These are phyloP conservation scores for Parasteatoda tepidariorum DNA, from an alignment of 1,140 invertebrate genomes.

Conservation along the genomic window DNA sequence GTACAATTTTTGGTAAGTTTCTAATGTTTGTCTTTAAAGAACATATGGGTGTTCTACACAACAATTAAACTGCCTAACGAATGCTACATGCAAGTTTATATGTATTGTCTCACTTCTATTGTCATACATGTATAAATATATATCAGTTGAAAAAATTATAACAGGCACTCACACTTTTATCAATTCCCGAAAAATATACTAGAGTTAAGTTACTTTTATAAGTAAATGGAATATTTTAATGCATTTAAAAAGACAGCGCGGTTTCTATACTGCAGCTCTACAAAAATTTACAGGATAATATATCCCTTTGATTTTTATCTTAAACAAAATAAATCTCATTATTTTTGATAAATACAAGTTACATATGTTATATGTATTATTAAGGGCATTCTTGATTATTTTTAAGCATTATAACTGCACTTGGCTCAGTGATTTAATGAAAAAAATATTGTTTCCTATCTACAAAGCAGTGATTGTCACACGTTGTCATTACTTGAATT, in stretches of 20 bases:
- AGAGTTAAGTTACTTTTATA: neutral
- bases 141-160: neutral
- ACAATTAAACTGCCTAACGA: neutral
- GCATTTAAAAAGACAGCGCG: neutral
- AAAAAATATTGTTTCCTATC: slow-evolving; percentile 55
- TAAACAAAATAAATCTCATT: slow-evolving; percentile 12
- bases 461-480: slow-evolving; percentile 58
- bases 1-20: neutral
- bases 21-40: neutral
- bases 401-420: slow-evolving; percentile 57
- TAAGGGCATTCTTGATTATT: slow-evolving; percentile 18
- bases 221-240: neutral
- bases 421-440: slow-evolving; percentile 44
- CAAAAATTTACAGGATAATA: neutral
- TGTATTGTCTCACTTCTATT: neutral
- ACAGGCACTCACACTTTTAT: neutral
- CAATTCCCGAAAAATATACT: neutral
- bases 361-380: slow-evolving; percentile 21
- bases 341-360: neutral
- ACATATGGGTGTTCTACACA: neutral
- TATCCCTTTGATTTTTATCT: neutral
- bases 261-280: neutral
- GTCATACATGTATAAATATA: neutral
- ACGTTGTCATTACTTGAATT: slow-evolving; percentile 40
- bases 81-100: neutral